These are phyloP conservation scores for Myotis vivesi DNA, from an alignment of 2,797 vertebrate genomes.

Conservation along the genomic window DNA sequence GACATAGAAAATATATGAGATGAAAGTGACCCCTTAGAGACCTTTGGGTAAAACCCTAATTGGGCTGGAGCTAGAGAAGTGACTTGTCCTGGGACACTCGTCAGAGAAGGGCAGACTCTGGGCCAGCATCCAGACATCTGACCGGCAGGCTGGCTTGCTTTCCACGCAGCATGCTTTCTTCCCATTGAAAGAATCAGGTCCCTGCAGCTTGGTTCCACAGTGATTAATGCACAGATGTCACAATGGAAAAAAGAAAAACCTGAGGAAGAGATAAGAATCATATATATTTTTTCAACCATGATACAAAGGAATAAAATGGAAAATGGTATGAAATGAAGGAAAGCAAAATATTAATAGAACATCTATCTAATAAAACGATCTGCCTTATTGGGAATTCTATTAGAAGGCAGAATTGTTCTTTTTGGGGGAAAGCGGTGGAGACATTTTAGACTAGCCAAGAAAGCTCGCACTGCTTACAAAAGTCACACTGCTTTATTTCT, in stretches of 20 bases:
- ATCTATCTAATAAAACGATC: constrained; percentile 44
- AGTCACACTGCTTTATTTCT: constrained; percentile 11
- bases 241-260: background rate
- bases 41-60: background rate
- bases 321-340: constrained; percentile 58
- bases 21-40: background rate
- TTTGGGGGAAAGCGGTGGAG: constrained; percentile 4
- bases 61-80: background rate
- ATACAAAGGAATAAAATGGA: constrained; percentile 61
- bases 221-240: constrained; percentile 40
- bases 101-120: background rate
- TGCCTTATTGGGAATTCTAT: constrained; percentile 41
- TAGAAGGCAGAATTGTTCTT: constrained; percentile 55
- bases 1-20: background rate
- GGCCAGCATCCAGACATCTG: background rate
- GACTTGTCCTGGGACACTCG: constrained; percentile 14
- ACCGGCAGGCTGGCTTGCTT: background rate
- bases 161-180: background rate
- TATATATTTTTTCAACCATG: constrained; percentile 45
- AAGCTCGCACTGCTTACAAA: background rate
- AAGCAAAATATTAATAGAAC: constrained; percentile 56
- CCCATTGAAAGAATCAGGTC: constrained; percentile 26
- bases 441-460: constrained; percentile 43
- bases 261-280: constrained; percentile 54
- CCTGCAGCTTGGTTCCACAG: constrained; percentile 15